Conservation (phyloP, 1,140 invertebrate genomes). For the Penaeus vannamei region DNA sequence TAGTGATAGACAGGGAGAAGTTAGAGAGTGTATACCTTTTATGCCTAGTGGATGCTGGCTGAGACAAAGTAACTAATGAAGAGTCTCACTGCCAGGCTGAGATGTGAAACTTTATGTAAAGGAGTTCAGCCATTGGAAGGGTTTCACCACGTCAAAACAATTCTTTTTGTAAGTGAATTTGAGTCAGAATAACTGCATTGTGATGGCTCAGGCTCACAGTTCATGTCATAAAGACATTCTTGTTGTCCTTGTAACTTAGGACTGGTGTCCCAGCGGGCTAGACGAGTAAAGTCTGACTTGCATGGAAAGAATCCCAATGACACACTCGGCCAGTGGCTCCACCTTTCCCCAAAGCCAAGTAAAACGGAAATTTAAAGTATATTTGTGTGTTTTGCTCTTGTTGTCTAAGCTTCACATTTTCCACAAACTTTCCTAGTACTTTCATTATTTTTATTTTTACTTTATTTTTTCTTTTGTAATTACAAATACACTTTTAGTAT, state of each 20-base stretch:
- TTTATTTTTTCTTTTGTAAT: slow-evolving; percentile 40
- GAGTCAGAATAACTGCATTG: background rate
- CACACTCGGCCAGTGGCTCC: slow-evolving; percentile 47
- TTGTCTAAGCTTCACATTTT: slow-evolving; percentile 58
- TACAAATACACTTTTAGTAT: slow-evolving; percentile 30
- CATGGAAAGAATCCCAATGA: slow-evolving; percentile 39
- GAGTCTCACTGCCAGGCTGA: slow-evolving; percentile 3
- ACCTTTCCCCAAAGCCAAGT: slow-evolving; percentile 38
- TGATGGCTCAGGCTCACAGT: slow-evolving; percentile 34
- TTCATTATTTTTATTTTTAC: slow-evolving; percentile 3
- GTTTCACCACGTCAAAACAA: slow-evolving; percentile 28
- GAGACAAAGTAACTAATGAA: background rate
- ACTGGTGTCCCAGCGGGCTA: slow-evolving; percentile 17
- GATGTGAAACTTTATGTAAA: slow-evolving; percentile 39
- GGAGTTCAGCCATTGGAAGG: slow-evolving; percentile 44
- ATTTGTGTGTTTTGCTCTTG: slow-evolving; percentile 53
- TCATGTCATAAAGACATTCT: slow-evolving; percentile 18
- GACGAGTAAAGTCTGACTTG: slow-evolving; percentile 20
- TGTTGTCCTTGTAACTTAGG: background rate
- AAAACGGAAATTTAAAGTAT: slow-evolving; percentile 43
- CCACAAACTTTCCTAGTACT: slow-evolving; percentile 21
- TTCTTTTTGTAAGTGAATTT: slow-evolving; percentile 42
- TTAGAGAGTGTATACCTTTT: slow-evolving; percentile 45
- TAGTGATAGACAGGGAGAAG: slow-evolving; percentile 42
- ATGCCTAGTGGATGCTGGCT: slow-evolving; percentile 50